phyloP scores from a whole-genome alignment of 2,797 vertebrate genomes.

The Chelidonichthys spinosus region DNA sequence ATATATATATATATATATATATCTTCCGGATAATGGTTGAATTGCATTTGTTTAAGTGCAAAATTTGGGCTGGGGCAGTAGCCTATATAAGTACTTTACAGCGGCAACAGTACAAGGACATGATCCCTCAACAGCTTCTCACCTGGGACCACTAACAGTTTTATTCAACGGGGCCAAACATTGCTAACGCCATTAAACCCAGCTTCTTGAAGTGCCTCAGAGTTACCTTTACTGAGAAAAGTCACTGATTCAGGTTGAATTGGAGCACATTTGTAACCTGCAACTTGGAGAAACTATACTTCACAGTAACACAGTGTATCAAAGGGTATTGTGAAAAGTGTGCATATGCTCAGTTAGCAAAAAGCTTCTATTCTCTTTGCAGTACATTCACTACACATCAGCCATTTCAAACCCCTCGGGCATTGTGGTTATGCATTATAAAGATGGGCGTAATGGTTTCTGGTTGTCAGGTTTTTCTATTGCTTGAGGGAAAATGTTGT shows the following conservation, averaged over 20 bases:
- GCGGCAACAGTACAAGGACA: slow-evolving; percentile 35
- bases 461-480: background rate
- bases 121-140: slow-evolving; percentile 16
- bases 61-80: slow-evolving; percentile 9
- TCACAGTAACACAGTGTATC: background rate
- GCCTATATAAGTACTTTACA: slow-evolving; percentile 24
- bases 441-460: background rate
- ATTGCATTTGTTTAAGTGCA: background rate
- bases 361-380: background rate
- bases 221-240: slow-evolving; percentile 4
- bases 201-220: slow-evolving; percentile 26
- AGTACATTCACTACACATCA: background rate
- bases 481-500: background rate
- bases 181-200: slow-evolving; percentile 25
- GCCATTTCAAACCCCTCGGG: slow-evolving; percentile 7
- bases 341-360: background rate
- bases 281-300: background rate
- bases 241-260: slow-evolving; percentile 21
- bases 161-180: slow-evolving; percentile 35
- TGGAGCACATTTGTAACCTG: slow-evolving; percentile 9
- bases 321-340: slow-evolving; percentile 16
- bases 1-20: background rate
- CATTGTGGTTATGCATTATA: slow-evolving; percentile 1
- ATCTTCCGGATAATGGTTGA: background rate
- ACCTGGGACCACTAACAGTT: slow-evolving; percentile 27